Conservation (phyloP, 2,113 vertebrate genomes). For the Vulpes vulpes region DNA sequence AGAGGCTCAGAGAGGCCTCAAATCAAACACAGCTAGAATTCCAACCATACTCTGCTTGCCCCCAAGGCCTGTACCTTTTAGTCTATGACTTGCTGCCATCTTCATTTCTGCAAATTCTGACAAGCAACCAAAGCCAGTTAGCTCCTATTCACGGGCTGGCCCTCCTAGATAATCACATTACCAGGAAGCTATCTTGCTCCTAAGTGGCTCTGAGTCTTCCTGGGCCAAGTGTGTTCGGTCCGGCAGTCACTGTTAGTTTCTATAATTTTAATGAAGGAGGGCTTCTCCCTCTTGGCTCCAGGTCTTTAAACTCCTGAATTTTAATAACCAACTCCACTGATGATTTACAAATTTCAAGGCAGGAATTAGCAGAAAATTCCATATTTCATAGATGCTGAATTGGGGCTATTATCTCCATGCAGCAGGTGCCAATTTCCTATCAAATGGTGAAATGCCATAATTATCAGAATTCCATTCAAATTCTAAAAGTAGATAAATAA, state of each 20-base stretch:
- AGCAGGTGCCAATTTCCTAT: constrained; percentile 85
- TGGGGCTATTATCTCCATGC: constrained; percentile 83
- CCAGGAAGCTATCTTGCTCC: background rate
- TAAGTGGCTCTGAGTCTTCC: background rate
- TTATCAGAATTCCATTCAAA: constrained; percentile 87
- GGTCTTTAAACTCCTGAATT: constrained; percentile 73
- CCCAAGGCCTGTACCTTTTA: background rate
- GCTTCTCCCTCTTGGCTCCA: constrained; percentile 39
- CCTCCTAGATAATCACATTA: background rate
- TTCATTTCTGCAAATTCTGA: constrained; percentile 39
- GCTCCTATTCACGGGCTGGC: background rate
- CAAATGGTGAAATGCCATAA: constrained; percentile 83
- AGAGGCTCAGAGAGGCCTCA: background rate
- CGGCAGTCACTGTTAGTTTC: constrained; percentile 38
- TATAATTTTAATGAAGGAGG: constrained; percentile 71
- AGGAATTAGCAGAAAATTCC: constrained; percentile 86
- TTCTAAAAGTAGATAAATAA: constrained; percentile 86
- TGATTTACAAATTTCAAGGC: constrained; percentile 85
- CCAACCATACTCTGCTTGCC: background rate
- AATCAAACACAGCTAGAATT: background rate
- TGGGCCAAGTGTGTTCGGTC: background rate
- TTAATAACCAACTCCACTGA: constrained; percentile 79
- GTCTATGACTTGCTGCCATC: background rate
- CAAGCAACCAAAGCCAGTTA: background rate
- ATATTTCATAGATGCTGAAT: constrained; percentile 84